These are phyloP conservation scores for Eubasilissa splendida DNA, from an alignment of 2,888 invertebrate species.

Conservation along the genomic window DNA sequence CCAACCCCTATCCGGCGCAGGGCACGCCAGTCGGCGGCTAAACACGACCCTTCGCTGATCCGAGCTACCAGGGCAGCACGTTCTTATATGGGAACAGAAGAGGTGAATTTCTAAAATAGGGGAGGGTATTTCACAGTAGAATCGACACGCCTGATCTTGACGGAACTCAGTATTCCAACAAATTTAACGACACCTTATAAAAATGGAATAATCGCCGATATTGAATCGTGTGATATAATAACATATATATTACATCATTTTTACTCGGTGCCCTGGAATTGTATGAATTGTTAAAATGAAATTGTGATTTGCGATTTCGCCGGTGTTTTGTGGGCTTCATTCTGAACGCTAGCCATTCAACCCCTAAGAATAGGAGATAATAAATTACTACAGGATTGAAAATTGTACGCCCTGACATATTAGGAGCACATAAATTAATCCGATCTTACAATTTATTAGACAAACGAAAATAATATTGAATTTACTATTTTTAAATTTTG, in stretches of 20 bases:
- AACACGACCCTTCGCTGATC: constrained; percentile 56
- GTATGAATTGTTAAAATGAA: background rate
- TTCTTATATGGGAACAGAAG: constrained; percentile 40
- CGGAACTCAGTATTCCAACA: background rate
- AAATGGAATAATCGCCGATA: background rate
- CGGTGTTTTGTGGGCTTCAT: constrained; percentile 18
- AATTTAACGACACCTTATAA: background rate
- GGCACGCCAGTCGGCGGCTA: constrained; percentile 49
- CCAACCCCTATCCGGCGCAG: constrained; percentile 45
- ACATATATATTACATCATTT: background rate
- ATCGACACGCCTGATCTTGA: background rate
- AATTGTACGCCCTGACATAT: constrained; percentile 32
- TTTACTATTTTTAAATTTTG: no score
- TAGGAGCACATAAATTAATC: constrained; percentile 40
- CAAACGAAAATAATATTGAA: no score
- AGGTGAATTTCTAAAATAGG: constrained; percentile 36
- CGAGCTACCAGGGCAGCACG: constrained; percentile 49
- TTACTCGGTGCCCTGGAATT: constrained; percentile 6
- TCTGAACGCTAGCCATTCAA: constrained; percentile 13
- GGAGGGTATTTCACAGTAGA: constrained; percentile 20
- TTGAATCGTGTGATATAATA: background rate
- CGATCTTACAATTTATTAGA: no score
- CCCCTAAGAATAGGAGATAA: constrained; percentile 37
- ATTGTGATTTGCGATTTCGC: background rate
- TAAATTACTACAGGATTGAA: constrained; percentile 29